Base-by-base conservation (phyloP, 2,113 vertebrate genomes). In the Ophiodon elongatus region DNA sequence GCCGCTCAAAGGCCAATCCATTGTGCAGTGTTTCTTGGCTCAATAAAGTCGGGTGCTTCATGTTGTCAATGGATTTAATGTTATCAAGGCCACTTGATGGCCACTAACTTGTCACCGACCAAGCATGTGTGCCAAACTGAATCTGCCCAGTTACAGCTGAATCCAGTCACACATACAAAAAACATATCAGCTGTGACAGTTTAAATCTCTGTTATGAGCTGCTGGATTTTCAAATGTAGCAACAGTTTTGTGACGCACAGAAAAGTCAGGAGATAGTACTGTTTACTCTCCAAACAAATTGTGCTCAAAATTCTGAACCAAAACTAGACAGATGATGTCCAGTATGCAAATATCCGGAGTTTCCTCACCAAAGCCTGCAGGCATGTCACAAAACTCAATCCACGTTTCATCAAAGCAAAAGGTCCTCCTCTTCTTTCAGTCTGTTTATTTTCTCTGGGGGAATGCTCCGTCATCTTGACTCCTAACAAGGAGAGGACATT, bases 261-360 rank as follows among this genome's bases (percentile, higher is more conserved):
- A 29, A 57, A 56, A 56, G 19, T 2, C 25, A 6, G 9, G 6
- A 13, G 2, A 6, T 54, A 4, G 60, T 8, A 17, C 10, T 23
- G n/a, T 66, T 65, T 54, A 33, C 33, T 27, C 8, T n/a, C 37
- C 35, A 56, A 23, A 56, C 33, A n/a, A 54, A 52, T 4, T 56
- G 47, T 15, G 43, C 11, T 8, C 25, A 75, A 76, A 60, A 68
- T 29, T 64, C 47, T 37, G 52, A 50, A 64, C 7, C 17, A 63
- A n/a, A 82, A 84, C 21, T 35, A 82, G 77, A 31, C 31, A 82
- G 70, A 84, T 3, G 50, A 50, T 76, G 73, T 65, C 45, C 66
- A 69, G 76, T 84, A 82, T 85, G 83, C 74, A 89, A 84, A 84
- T 80, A 47, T 65, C 15, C 65, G 71, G 41, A 17, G 37, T 80